These are phyloP conservation scores for Apotomis betuletana DNA, from an alignment of 2,888 invertebrate species.

Conservation along the genomic window DNA sequence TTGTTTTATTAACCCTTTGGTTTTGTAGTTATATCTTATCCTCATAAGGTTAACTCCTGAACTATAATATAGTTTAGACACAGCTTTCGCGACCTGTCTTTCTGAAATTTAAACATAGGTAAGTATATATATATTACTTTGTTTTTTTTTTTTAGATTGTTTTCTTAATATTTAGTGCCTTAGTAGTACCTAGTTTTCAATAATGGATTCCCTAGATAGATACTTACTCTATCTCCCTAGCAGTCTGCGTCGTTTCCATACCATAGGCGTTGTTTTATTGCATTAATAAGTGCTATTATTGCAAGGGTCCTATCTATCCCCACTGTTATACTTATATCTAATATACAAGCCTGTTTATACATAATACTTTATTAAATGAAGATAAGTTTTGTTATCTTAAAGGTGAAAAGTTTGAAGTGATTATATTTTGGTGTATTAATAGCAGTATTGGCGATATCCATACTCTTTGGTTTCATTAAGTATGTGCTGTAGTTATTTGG, in stretches of 20 bases:
- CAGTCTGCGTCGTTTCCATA: too few species aligned
- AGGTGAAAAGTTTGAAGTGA: not conserved
- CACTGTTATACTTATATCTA: too few species aligned
- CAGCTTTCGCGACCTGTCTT: not conserved
- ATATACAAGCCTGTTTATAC: too few species aligned
- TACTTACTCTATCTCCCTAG: not conserved
- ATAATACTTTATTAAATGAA: too few species aligned
- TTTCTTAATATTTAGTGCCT: not conserved
- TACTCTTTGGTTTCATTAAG: not conserved
- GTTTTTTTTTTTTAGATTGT: not conserved
- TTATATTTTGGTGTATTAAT: not conserved
- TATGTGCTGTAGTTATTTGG: too few species aligned
- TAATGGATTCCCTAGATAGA: not conserved
- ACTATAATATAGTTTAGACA: not conserved
- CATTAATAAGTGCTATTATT: too few species aligned
- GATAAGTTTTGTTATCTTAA: too few species aligned
- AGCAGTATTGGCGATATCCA: too few species aligned
- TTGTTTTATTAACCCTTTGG: slow-evolving; percentile 20
- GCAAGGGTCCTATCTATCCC: too few species aligned
- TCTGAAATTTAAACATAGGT: slow-evolving; percentile 7
- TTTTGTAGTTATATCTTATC: not conserved
- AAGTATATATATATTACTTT: not conserved
- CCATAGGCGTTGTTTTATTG: too few species aligned
- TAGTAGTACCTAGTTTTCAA: not conserved
- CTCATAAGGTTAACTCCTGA: not conserved